Percentiles rank a stretch among this genome's conserved stretches.
Conservation (phyloP, 2,797 vertebrate species). For the Zenarchopterus dispar region DNA sequence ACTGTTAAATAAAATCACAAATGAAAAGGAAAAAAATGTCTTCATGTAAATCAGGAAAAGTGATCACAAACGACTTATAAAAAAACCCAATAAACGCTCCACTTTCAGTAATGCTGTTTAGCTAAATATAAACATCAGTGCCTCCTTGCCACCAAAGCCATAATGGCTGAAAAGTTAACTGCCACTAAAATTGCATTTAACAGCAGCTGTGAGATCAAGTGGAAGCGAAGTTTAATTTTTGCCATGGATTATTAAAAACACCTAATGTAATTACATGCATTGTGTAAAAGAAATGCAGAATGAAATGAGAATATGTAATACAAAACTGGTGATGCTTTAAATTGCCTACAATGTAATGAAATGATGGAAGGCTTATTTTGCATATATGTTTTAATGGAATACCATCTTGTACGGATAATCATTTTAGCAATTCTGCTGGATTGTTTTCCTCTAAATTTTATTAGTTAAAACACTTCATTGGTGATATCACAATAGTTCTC, state of each 20-base stretch:
- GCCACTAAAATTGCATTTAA: constrained; percentile 9
- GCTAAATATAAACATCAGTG: constrained; percentile 8
- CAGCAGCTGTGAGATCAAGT: constrained; percentile 31
- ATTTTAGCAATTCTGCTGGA: constrained; percentile 5
- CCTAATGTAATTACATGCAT: constrained; percentile 14
- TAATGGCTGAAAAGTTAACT: constrained; percentile 5
- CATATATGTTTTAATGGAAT: constrained; percentile 8
- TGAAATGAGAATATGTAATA: constrained; percentile 14
- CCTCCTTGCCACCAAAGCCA: background rate
- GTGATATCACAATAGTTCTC: constrained; percentile 15
- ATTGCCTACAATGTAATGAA: constrained; percentile 10
- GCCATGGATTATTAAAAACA: constrained; percentile 44
- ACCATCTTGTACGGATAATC: background rate
- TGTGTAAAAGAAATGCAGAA: constrained; percentile 10
- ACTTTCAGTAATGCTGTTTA: background rate
- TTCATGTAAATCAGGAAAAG: constrained; percentile 10
- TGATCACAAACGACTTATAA: background rate
- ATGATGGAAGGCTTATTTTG: constrained; percentile 2
- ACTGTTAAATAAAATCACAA: background rate
- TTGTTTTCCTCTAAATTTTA: constrained; percentile 23
- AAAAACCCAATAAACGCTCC: background rate
- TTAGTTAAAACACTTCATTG: constrained; percentile 19
- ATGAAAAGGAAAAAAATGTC: background rate
- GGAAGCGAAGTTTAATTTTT: constrained; percentile 17
- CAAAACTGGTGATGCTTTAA: constrained; percentile 21